Evolutionary conservation across 2,113 vertebrate genomes (phyloP), one percentile per base, ranked within the genome.

Genomic region (Mionectes macconnelli): DNA sequence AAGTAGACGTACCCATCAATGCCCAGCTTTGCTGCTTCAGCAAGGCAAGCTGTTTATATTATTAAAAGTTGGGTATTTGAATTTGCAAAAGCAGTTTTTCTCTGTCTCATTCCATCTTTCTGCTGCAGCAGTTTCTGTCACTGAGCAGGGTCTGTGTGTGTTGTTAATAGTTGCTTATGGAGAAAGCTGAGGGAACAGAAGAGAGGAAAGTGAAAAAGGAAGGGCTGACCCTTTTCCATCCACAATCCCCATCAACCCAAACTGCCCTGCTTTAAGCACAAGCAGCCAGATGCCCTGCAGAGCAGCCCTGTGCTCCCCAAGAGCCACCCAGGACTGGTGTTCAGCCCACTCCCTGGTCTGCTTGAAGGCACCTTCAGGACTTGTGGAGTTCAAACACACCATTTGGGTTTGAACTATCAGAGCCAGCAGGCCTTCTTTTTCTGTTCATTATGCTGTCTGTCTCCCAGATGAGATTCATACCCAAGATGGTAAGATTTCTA

Each of bases 11-110:
- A 62, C 47, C 47, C 40, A 19, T 69, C 88, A 91, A 31, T 3
- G 8, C 63, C 45, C 4, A 3, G 50, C n/a, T 85, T 87, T 95
- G 89, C 87, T 96, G 87, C 76, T 93, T 94, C 87, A 91, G 88
- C 80, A 93, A 83, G 89, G 70, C 52, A 84, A 87, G 50, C 63
- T 89, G 70, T 79, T 96, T 92, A 69, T 82, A 11, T 90, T 94
- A 87, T 76, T 89, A 44, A 63, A 94, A 83, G 75, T 66, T 4
- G 8, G 39, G 49, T 63, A 62, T 87, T 90, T 90, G 75, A 81
- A 88, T 91, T 93, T 39, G 4, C 76, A 79, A 89, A 94, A 93
- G 70, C 72, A 81, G 17, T 40, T 94, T 79, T 90, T 69, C 57
- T 11, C 40, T 40, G 37, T 90, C 76, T 84, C 20, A 4, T 90